Evolutionary conservation across 2,797 vertebrate genomes (phyloP).

Genomic region (Epinephelus coioides): DNA sequence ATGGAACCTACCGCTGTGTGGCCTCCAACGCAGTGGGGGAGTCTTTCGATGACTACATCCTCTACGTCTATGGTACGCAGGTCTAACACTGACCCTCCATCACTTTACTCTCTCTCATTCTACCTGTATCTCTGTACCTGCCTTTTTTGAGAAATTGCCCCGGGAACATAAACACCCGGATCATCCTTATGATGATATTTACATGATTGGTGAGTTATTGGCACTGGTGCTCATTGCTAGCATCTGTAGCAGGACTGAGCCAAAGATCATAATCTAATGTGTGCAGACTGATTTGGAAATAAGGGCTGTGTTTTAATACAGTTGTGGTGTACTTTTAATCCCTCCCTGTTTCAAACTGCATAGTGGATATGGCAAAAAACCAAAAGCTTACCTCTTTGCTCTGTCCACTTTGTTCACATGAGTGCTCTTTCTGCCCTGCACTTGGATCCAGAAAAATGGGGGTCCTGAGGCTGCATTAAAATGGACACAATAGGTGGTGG

Average conservation of each 20-base stretch:
- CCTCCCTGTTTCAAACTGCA: neutral
- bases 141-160: neutral
- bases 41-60: conserved; percentile 95
- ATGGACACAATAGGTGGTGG: neutral
- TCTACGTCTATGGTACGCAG: conserved; percentile 96
- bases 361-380: neutral
- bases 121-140: neutral
- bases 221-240: conserved; percentile 15
- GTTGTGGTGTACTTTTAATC: neutral
- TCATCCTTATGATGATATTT: conserved; percentile 30
- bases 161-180: neutral
- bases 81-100: neutral
- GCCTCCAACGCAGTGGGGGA: conserved; percentile 95
- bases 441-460: neutral
- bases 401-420: conserved; percentile 6
- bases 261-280: conserved; percentile 18
- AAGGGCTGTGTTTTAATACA: neutral
- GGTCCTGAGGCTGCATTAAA: neutral
- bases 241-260: conserved; percentile 9
- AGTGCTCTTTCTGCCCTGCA: neutral
- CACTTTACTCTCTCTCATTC: neutral
- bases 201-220: conserved; percentile 20
- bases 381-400: neutral
- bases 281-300: conserved; percentile 31
- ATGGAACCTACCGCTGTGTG: conserved; percentile 97